Percentiles rank a stretch among this genome's conserved stretches.
phyloP scores from a whole-genome alignment of 2,797 vertebrate genomes.

The Rhinogobio ventralis region DNA sequence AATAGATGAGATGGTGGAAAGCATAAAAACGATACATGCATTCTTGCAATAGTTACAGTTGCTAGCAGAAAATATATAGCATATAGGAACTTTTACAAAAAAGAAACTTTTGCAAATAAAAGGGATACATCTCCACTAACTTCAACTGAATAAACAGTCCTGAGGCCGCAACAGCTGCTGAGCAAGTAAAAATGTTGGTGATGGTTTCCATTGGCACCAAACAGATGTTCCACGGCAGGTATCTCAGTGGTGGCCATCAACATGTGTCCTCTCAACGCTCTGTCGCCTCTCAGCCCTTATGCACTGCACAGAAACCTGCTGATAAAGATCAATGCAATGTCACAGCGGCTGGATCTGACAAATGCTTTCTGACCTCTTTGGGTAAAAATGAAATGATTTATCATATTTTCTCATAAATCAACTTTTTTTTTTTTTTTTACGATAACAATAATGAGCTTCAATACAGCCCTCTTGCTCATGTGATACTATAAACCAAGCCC shows the following conservation, averaged over 20 bases:
- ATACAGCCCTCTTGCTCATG: background rate
- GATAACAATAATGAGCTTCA: background rate
- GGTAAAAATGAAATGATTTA: constrained; percentile 3
- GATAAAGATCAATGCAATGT: constrained; percentile 48
- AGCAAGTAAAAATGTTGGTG: constrained; percentile 31
- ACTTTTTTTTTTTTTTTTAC: background rate
- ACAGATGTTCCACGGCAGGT: constrained; percentile 47
- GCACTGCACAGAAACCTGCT: constrained; percentile 42
- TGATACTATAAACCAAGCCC: background rate
- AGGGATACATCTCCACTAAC: constrained; percentile 10
- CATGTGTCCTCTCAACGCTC: constrained; percentile 46
- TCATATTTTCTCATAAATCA: background rate
- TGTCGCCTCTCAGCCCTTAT: constrained; percentile 12
- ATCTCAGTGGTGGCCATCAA: constrained; percentile 46
- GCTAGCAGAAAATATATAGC: background rate
- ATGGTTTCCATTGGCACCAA: constrained; percentile 39
- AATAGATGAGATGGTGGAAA: constrained; percentile 1
- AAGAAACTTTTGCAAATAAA: background rate
- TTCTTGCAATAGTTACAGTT: background rate
- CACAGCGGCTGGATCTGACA: constrained; percentile 1
- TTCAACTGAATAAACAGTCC: constrained; percentile 31
- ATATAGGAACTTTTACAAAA: background rate
- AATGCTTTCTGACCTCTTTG: constrained; percentile 19
- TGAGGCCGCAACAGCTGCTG: constrained; percentile 36
- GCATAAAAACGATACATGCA: background rate